Conservation (phyloP, 2,797 vertebrate genomes). For the Sebastes oblongus region DNA sequence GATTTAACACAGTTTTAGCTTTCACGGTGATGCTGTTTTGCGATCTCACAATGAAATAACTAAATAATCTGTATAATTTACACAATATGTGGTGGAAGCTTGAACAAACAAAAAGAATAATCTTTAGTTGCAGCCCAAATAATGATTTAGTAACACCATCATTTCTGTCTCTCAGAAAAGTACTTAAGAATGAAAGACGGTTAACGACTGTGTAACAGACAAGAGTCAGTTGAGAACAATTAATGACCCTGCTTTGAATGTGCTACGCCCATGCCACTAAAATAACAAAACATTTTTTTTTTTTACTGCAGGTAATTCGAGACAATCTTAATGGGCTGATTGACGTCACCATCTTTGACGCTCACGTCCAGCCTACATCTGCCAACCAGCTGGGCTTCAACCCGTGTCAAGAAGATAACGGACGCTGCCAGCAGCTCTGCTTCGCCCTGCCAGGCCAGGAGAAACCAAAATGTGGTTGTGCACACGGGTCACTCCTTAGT, state of each 20-base stretch:
- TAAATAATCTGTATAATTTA: not conserved
- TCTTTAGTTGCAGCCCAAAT: not conserved
- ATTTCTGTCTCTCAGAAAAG: not conserved
- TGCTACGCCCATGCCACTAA: not conserved
- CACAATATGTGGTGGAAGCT: not conserved
- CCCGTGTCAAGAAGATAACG: constrained; percentile 88
- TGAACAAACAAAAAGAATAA: not conserved
- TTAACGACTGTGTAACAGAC: not conserved
- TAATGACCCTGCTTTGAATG: not conserved
- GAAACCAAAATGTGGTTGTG: constrained; percentile 87
- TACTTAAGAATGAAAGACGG: not conserved
- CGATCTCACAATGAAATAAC: not conserved
- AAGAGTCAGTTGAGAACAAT: not conserved
- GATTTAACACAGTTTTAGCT: constrained; percentile 1
- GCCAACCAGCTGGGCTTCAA: constrained; percentile 87
- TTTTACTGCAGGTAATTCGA: constrained; percentile 82
- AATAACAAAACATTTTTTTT: not conserved
- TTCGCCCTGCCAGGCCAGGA: constrained; percentile 86
- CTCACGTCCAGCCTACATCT: constrained; percentile 83
- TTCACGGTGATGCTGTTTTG: not conserved
- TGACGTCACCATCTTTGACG: constrained; percentile 87
- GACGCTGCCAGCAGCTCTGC: constrained; percentile 91
- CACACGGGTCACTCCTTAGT: constrained; percentile 86
- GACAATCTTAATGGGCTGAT: constrained; percentile 85
- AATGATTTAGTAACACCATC: too few relatives aligned